Base-by-base conservation (phyloP, 2,797 vertebrate genomes). In the Macropodus opercularis region DNA sequence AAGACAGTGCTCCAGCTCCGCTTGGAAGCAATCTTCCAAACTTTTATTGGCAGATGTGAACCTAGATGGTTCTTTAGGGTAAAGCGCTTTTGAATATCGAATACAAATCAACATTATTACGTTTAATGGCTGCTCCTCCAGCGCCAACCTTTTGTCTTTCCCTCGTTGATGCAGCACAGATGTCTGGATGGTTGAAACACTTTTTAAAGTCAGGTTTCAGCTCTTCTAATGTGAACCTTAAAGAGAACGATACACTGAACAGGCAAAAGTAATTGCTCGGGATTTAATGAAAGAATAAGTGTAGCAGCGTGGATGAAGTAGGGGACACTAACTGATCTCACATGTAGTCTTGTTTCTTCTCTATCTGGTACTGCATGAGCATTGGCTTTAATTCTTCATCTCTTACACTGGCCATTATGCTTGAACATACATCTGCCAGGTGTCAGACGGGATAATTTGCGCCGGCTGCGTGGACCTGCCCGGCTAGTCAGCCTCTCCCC, bases 351-450 rank as follows among this genome's bases (percentile, higher is more conserved):
- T 18, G 4, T 58, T 17, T 12, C 9, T 51, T 6, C 58, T 9
- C 35, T 34, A 35, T 41, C 11, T 21, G 60, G 35, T 14, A 17
- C 14, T 52, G 22, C 29, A 27, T 5, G 3, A 50, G 29, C 42
- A 14, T 43, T 42, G 57, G 18, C 9, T 72, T 68, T 18, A 15
- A 43, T 39, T 40, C 31, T 36, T 54, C 22, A 80, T 53, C 39
- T 58, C 19, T 46, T 31, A 27, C 17, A 61, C 43, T 38, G 52
- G 53, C 73, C 31, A 6, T 49, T 35, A 41, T 40, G 35, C 21
- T 60, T 13, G 29, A 80, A 55, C 53, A 54, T 52, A 83, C 83
- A 87, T 81, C 78, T 86, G 84, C 69, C 63, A 24, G 61, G 75
- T 85, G 71, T 85, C 79, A 80, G 80, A 85, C 63, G 0, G 48